Conservation (phyloP, 1,140 invertebrate genomes). For the Watersipora subatra region DNA sequence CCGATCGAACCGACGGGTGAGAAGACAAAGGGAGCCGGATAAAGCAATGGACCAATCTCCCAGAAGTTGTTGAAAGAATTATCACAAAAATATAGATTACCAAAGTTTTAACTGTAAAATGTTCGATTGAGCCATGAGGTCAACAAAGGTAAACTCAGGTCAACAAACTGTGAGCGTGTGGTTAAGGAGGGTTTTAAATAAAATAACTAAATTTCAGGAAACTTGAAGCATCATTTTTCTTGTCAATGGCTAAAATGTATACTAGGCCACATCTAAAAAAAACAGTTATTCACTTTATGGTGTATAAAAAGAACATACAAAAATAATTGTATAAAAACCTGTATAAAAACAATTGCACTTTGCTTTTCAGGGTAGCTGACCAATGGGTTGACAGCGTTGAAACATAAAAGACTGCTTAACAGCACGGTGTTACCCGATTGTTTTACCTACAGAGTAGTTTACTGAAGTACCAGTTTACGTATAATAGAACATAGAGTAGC, state of each 20-base stretch:
- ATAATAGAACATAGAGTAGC: no score
- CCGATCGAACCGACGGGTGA: no score
- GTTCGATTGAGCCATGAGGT: background rate
- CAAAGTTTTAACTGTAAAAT: background rate
- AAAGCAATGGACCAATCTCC: no score
- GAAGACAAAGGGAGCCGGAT: no score
- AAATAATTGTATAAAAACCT: background rate
- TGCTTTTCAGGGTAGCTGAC: background rate
- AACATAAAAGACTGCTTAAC: background rate
- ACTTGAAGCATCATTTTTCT: background rate
- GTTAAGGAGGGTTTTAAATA: background rate
- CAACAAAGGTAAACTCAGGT: background rate
- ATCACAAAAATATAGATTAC: background rate
- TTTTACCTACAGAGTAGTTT: background rate
- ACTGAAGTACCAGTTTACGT: no score
- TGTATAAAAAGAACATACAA: background rate
- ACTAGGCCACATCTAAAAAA: background rate
- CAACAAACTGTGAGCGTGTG: no score
- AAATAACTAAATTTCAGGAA: background rate
- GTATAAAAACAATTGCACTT: background rate
- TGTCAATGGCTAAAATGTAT: background rate
- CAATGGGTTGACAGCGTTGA: background rate
- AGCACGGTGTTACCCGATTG: background rate
- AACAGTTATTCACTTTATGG: no score
- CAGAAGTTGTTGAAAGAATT: background rate